A percentile compares a stretch with the other conserved stretches of the same genome.
Evolutionary conservation across 2,888 invertebrate species (phyloP).

Genomic region (Mythimna albipuncta): DNA sequence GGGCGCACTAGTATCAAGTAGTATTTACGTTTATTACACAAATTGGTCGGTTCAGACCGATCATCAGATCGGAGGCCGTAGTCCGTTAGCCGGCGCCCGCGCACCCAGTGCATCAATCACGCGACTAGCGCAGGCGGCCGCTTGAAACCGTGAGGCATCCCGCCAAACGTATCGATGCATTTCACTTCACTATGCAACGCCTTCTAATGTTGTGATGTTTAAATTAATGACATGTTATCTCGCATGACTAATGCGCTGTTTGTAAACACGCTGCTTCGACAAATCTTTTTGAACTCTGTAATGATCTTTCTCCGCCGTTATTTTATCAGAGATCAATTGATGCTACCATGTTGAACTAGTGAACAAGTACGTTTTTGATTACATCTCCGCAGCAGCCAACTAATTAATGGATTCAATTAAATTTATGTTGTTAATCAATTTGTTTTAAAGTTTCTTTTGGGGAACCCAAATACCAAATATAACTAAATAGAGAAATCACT

Average conservation of each 20-base stretch:
- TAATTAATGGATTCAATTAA: constrained; percentile 49
- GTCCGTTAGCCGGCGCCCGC: constrained; percentile 46
- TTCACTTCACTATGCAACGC: constrained; percentile 67
- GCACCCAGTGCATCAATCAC: constrained; percentile 66
- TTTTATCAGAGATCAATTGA: constrained; percentile 44
- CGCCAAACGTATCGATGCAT: constrained; percentile 68
- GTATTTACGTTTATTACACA: constrained; percentile 71
- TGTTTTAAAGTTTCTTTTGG: constrained; percentile 28
- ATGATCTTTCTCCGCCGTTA: constrained; percentile 45
- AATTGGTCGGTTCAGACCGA: constrained; percentile 64
- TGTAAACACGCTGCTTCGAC: constrained; percentile 48
- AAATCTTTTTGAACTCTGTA: constrained; percentile 51
- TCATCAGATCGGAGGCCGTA: constrained; percentile 49
- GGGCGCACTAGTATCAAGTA: constrained; percentile 59
- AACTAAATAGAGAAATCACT: constrained; percentile 17
- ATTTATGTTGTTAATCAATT: constrained; percentile 43
- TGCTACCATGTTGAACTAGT: constrained; percentile 25
- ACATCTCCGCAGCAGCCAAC: constrained; percentile 26
- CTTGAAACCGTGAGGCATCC: constrained; percentile 72
- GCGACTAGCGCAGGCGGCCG: constrained; percentile 18
- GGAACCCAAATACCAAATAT: constrained; percentile 35
- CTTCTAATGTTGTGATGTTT: constrained; percentile 72
- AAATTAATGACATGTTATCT: constrained; percentile 65
- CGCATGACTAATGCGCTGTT: constrained; percentile 54
- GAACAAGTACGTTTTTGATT: constrained; percentile 29